Base-by-base conservation (phyloP, 2,113 vertebrate species). In the Mesoclemmys tuberculata region DNA sequence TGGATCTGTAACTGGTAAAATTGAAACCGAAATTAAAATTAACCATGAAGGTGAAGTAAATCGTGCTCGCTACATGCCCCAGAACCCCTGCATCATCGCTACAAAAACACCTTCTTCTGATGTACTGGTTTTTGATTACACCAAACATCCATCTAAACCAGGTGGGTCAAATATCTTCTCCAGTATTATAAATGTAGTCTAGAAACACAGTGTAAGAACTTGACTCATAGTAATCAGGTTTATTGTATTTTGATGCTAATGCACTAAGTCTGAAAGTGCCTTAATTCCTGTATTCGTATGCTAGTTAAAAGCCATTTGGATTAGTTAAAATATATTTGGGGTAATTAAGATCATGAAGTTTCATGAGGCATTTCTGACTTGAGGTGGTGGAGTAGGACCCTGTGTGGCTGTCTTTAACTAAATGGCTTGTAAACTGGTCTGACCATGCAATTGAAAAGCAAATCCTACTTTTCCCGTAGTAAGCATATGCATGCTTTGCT, bases 11-110 rank as follows among this genome's bases (percentile, higher is more conserved):
- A 99, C 98, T 85, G 99, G 99, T 54, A 99, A 99, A 97, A 99
- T 99, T 18, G 99, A 99, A 98, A 99, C 98, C 0, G 99, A 99
- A 97, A 99, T 99, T 95, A 99, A 99, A 98, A 99, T 99, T 84
- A 99, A 99, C 96, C 99, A 99, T 0, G 99, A 99, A 96, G 99
- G 99, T 88, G 99, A 99, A 96, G 99, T 99, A 79, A 99, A 99
- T 96, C 98, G 98, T 89, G 99, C 99, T 48, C 98, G 98, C 74
- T 99, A 99, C 96, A 99, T 99, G 99, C 99, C 98, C 0, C 99
- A 99, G 98, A 99, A 99, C 85, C 99, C 99, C 94, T 98, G 98
- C 92, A 98, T 99, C 95, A 99, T 99, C 8, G 99, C 99, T 41
- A 99, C 99, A 38, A 99, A 99, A 98, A 99, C 99, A 2, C 99